Base-by-base conservation (phyloP, 2,888 invertebrate genomes). In the Agrypnus murinus region DNA sequence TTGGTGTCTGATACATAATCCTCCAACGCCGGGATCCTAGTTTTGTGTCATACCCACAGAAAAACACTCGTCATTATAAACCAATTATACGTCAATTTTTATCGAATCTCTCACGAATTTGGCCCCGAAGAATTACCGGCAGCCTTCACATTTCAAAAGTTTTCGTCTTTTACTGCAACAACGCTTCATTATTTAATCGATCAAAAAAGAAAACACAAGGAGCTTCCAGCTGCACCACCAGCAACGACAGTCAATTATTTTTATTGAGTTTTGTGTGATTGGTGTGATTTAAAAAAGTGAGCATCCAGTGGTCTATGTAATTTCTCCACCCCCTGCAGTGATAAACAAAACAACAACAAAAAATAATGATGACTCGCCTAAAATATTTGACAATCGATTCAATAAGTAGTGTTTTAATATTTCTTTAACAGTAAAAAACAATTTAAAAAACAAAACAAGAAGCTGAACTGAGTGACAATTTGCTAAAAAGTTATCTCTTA, bases 1-100 rank as follows among this genome's bases (percentile, higher is more conserved):
- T 58, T 34, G 62, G 71, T 65, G 59, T 70, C 65, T 65, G 69
- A 57, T 69, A 64, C 64, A 69, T 68, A 68, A 60, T 69, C 72
- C 66, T 65, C 63, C 64, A 43, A 69, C 65, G 45, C 58, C 63
- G 55, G 58, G 55, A 59, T 48, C 45, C 34, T 25, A 57, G 66
- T 57, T 57, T 46, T 36, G 69, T 69, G 63, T 63, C 63, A 63
- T 69, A 66, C 66, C 66, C 59, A 58, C 66, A 66, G 59, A 66
- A 66, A 66, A 66, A 66, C 58, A 38, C 38, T 50, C 66, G 38
- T 66, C 66, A 66, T 66, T 66, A 66, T 66, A 66, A 66, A 57
- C 59, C 66, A 66, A 66, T 66, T 66, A 66, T 40, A 46, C 58
- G 62, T 63, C 68, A 62, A 62, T 68, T 67, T 25, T 57, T 57